phyloP scores from a whole-genome alignment of 1,140 invertebrate genomes.

The Phymastichus coffea region DNA sequence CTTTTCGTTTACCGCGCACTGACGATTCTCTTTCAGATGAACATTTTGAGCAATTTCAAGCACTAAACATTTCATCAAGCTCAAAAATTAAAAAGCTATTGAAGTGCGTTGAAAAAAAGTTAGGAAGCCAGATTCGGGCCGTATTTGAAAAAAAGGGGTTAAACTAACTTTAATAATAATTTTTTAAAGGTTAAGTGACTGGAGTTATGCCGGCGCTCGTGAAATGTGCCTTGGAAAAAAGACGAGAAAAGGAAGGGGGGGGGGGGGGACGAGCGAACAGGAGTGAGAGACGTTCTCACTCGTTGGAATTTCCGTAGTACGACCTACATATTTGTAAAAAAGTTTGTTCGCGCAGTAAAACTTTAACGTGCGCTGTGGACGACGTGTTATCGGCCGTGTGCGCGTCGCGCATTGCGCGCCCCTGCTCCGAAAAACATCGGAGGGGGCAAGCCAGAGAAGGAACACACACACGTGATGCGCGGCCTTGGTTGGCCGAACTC shows the following conservation, averaged over 20 bases:
- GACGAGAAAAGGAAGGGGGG: background rate
- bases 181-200: background rate
- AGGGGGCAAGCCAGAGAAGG: too few species aligned
- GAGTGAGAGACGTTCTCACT: background rate
- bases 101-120: slow-evolving; percentile 3
- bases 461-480: too few species aligned
- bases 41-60: too few species aligned
- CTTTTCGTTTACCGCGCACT: too few species aligned
- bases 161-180: too few species aligned
- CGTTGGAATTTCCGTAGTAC: background rate
- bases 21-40: too few species aligned
- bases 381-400: slow-evolving; percentile 10
- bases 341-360: slow-evolving; percentile 10
- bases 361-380: background rate
- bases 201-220: background rate
- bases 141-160: too few species aligned
- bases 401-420: background rate
- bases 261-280: too few species aligned
- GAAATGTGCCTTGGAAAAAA: slow-evolving; percentile 1
- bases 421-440: slow-evolving; percentile 8
- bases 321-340: slow-evolving; percentile 2
- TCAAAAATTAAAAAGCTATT: too few species aligned
- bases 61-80: too few species aligned
- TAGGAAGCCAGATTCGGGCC: too few species aligned
- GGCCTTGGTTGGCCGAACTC: slow-evolving; percentile 17